Evolutionary conservation across 1,140 invertebrate genomes (phyloP).

Genomic region (Drosophila pseudoobscura): DNA sequence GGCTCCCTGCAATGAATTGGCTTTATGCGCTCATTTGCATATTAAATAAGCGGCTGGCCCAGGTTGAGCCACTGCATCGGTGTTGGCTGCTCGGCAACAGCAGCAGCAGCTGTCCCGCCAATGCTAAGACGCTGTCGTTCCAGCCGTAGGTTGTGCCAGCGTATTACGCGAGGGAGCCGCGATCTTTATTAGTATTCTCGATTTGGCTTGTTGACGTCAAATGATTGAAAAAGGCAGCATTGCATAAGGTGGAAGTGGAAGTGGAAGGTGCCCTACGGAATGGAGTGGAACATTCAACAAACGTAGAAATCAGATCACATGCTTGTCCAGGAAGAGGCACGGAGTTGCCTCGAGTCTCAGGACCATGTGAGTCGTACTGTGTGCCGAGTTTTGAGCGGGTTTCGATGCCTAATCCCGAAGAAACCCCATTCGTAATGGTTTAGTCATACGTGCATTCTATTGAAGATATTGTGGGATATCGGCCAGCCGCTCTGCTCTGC

Average conservation of each 20-base stretch:
- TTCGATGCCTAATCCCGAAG: no score
- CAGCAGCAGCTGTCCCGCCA: slow-evolving; percentile 51
- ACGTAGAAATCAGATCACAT: no score
- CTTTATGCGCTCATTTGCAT: slow-evolving; percentile 82
- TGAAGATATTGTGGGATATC: no score
- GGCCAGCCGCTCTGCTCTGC: slow-evolving; percentile 5
- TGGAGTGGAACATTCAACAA: no score
- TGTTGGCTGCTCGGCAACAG: slow-evolving; percentile 54
- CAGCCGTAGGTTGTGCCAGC: slow-evolving; percentile 68
- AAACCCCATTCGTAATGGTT: no score
- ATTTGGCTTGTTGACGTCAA: slow-evolving; percentile 76
- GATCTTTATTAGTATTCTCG: slow-evolving; percentile 62
- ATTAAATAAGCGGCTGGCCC: slow-evolving; percentile 70
- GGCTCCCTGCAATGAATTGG: slow-evolving; percentile 72
- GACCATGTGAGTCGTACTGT: no score
- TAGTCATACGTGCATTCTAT: no score
- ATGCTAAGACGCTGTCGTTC: slow-evolving; percentile 56
- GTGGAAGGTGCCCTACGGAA: no score
- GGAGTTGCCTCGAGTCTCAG: no score
- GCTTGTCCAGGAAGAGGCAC: no score
- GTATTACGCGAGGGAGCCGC: slow-evolving; percentile 54
- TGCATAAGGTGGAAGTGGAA: slow-evolving; percentile 30
- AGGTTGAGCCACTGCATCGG: slow-evolving; percentile 42
- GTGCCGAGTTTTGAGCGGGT: no score
- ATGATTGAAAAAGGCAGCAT: slow-evolving; percentile 51